phyloP scores from a whole-genome alignment of 2,888 invertebrate species.

The Mimas tiliae region DNA sequence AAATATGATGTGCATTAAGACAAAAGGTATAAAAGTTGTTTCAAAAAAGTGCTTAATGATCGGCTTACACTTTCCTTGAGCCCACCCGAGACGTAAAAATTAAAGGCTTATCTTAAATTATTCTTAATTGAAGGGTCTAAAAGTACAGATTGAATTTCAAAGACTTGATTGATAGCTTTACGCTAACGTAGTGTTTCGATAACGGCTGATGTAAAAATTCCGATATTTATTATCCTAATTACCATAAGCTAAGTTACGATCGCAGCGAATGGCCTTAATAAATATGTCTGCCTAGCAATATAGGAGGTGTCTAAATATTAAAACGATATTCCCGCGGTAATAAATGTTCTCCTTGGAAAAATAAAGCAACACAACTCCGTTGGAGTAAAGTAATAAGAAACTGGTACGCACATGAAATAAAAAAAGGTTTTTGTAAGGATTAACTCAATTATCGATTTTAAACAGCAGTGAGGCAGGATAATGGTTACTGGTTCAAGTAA shows the following conservation, averaged over 20 bases:
- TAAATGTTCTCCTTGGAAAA: conserved; percentile 19
- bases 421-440: conserved; percentile 14
- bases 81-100: conserved; percentile 81
- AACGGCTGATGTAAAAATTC: conserved; percentile 54
- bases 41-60: conserved; percentile 76
- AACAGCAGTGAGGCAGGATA: conserved; percentile 4
- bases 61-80: conserved; percentile 73
- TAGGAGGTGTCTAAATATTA: conserved; percentile 33
- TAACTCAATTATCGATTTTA: conserved; percentile 14
- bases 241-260: conserved; percentile 50
- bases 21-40: conserved; percentile 71
- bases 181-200: conserved; percentile 58
- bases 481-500: neutral
- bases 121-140: conserved; percentile 80
- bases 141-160: conserved; percentile 80
- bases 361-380: conserved; percentile 8
- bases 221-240: conserved; percentile 58
- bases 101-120: conserved; percentile 83
- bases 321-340: conserved; percentile 15
- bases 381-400: conserved; percentile 14
- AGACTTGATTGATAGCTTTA: conserved; percentile 76
- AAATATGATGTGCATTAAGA: conserved; percentile 74
- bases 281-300: conserved; percentile 41
- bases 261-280: conserved; percentile 41
- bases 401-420: conserved; percentile 2